phyloP scores from a whole-genome alignment of 2,113 vertebrate species.

The Pao palembangensis region DNA sequence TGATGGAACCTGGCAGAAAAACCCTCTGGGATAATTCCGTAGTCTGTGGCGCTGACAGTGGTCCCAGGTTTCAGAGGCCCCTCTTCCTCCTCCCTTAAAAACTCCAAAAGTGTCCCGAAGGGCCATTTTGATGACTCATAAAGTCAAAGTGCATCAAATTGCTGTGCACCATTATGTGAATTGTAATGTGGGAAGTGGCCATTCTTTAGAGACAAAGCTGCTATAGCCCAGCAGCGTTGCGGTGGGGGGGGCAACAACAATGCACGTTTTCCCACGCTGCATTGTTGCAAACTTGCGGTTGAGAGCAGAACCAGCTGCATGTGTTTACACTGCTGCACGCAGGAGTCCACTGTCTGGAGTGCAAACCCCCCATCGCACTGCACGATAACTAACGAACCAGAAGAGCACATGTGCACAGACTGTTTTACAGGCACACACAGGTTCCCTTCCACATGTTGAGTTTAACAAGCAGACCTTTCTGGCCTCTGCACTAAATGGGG shows the following conservation, averaged over 20 bases:
- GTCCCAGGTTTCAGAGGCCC: no score
- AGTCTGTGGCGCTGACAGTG: not conserved
- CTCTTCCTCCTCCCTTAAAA: no score
- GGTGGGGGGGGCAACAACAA: slow-evolving; percentile 2
- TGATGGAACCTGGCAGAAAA: slow-evolving; percentile 29
- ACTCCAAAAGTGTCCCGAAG: not conserved
- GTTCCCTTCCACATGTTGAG: slow-evolving; percentile 24
- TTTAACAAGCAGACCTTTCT: slow-evolving; percentile 37
- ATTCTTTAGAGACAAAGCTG: slow-evolving; percentile 15
- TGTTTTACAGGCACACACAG: slow-evolving; percentile 26
- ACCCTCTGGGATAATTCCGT: not conserved
- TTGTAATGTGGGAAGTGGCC: slow-evolving; percentile 30
- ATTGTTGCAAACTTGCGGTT: slow-evolving; percentile 3
- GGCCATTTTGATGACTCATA: slow-evolving; percentile 38
- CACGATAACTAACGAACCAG: slow-evolving; percentile 14
- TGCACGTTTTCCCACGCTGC: slow-evolving; percentile 25
- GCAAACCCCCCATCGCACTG: slow-evolving; percentile 9
- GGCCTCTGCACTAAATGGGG: slow-evolving; percentile 19
- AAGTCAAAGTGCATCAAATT: slow-evolving; percentile 23
- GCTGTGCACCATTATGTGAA: slow-evolving; percentile 19
- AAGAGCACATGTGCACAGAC: slow-evolving; percentile 22
- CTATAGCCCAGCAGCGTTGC: not conserved
- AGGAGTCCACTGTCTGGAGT: not conserved
- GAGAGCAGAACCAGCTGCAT: slow-evolving; percentile 36
- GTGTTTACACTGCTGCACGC: slow-evolving; percentile 32